Evolutionary conservation across 2,888 invertebrate species (phyloP).

Genomic region (Phortica okadai): DNA sequence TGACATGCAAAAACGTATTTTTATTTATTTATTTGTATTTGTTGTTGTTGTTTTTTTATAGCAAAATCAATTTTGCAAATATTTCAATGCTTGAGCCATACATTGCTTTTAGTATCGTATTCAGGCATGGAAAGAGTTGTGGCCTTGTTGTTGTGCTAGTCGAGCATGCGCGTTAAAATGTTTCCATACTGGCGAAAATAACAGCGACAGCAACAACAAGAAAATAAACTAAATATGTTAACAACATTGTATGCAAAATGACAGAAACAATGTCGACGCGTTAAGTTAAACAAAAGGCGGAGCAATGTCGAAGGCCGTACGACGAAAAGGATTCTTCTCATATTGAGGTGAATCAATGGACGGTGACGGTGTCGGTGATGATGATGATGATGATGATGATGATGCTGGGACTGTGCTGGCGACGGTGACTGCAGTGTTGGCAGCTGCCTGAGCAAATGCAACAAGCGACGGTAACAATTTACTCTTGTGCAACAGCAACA

Average conservation of each 20-base stretch:
- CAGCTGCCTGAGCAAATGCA: slow-evolving; percentile 43
- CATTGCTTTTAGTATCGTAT: no score
- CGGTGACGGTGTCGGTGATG: background rate
- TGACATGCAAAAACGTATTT: background rate
- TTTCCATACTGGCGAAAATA: background rate
- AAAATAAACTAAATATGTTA: slow-evolving; percentile 41
- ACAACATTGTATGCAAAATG: slow-evolving; percentile 60
- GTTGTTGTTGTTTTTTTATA: background rate
- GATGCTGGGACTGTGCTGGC: background rate
- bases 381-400: background rate
- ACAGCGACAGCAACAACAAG: background rate
- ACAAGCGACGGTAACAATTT: slow-evolving; percentile 8
- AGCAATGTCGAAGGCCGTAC: slow-evolving; percentile 34
- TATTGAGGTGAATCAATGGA: background rate
- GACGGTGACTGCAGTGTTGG: background rate
- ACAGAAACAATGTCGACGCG: slow-evolving; percentile 52
- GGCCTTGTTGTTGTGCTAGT: background rate
- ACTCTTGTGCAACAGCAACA: background rate
- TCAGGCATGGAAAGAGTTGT: no score
- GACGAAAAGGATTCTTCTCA: background rate
- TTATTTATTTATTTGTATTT: no score
- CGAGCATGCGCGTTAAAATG: slow-evolving; percentile 11
- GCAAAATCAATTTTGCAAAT: slow-evolving; percentile 19
- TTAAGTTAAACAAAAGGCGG: slow-evolving; percentile 52
- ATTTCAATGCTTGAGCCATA: background rate